A percentile compares a stretch with the other conserved stretches of the same genome.
Evolutionary conservation across 1,140 invertebrate species (phyloP).

Genomic region (Trichonephila clavipes): DNA sequence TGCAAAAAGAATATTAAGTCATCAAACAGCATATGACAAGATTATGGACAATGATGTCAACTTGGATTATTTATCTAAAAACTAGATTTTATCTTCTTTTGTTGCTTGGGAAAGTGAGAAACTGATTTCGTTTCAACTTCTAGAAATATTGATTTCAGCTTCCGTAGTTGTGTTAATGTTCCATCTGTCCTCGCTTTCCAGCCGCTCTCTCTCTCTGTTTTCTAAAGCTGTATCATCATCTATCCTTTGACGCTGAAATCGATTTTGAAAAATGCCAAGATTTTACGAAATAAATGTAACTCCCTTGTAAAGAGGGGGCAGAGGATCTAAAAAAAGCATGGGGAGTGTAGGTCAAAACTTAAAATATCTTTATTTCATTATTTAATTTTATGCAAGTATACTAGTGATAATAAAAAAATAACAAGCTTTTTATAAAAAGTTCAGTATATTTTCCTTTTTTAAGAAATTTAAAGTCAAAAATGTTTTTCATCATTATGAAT

Average conservation of each 20-base stretch:
- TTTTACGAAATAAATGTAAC: not conserved
- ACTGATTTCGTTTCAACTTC: conserved; percentile 12
- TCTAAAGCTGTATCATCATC: not conserved
- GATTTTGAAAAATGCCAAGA: conserved; percentile 11
- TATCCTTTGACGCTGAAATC: conserved; percentile 27
- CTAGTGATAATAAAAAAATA: too few relatives aligned
- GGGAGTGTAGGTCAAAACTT: too few relatives aligned
- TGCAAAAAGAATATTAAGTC: not conserved
- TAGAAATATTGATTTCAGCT: not conserved
- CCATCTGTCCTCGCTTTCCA: not conserved
- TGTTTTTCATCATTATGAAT: too few relatives aligned
- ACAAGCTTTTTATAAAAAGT: too few relatives aligned
- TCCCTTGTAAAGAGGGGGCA: not conserved
- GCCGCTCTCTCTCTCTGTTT: not conserved
- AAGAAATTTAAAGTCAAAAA: too few relatives aligned
- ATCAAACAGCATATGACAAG: not conserved
- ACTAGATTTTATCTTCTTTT: not conserved
- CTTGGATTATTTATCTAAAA: not conserved
- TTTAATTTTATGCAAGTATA: too few relatives aligned
- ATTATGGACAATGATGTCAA: not conserved
- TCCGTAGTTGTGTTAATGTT: conserved; percentile 34
- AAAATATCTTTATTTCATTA: too few relatives aligned
- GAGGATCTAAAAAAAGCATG: not conserved
- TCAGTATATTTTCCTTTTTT: too few relatives aligned
- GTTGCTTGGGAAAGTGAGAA: not conserved